Conservation (phyloP, 53 echinoderm and acorn worm genomes). For the Holothuria leucospilota region DNA sequence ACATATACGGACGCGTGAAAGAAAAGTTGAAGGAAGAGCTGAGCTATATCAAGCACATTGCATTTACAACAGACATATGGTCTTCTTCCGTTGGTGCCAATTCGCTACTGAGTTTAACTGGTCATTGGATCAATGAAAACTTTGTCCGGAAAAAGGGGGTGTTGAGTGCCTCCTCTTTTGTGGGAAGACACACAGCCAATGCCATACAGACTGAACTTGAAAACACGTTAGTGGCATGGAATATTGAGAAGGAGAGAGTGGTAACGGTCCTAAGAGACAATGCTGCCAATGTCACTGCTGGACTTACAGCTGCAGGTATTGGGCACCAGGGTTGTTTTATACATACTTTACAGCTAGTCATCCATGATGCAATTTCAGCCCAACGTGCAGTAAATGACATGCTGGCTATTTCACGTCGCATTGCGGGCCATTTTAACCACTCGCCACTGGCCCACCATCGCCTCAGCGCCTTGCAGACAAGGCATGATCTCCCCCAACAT, state of each 20-base stretch:
- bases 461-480: slow-evolving; percentile 8
- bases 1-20: too few relatives aligned
- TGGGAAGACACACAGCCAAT: slow-evolving; percentile 42
- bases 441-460: slow-evolving; percentile 2
- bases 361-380: slow-evolving; percentile 21
- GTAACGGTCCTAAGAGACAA: slow-evolving; percentile 41
- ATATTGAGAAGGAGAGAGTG: neutral
- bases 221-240: too few relatives aligned
- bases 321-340: too few relatives aligned
- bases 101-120: slow-evolving; percentile 43
- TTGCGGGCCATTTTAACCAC: too few relatives aligned
- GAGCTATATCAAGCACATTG: neutral
- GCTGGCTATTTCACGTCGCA: slow-evolving; percentile 24
- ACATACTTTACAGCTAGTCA: slow-evolving; percentile 33
- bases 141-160: too few relatives aligned
- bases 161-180: slow-evolving; percentile 21
- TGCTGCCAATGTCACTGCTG: slow-evolving; percentile 21
- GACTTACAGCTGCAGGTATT: slow-evolving; percentile 20
- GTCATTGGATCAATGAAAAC: slow-evolving; percentile 33
- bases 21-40: too few relatives aligned
- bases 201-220: too few relatives aligned
- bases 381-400: slow-evolving; percentile 36
- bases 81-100: slow-evolving; percentile 6
- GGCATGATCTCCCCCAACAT: slow-evolving; percentile 29
- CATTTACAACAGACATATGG: slow-evolving; percentile 52